Evolutionary conservation across 2,797 vertebrate species (phyloP).

Genomic region (Tenualosa thibaudeaui): DNA sequence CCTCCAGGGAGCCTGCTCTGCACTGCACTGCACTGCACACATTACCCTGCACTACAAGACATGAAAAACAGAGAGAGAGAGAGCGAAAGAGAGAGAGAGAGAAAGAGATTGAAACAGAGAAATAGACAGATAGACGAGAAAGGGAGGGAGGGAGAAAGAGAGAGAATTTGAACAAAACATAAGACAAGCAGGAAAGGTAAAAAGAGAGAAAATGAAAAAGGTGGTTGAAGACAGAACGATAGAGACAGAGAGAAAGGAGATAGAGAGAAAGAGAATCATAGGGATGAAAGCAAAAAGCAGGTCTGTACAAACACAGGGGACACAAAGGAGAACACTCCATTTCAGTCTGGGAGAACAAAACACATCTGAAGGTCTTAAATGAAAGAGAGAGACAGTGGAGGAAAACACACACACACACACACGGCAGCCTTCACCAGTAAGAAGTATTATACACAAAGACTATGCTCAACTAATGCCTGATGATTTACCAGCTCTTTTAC

Average conservation of each 20-base stretch:
- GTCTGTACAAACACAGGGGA: conserved; percentile 59
- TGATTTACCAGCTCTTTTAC: conserved; percentile 47
- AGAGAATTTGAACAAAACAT: background rate
- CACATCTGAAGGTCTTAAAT: conserved; percentile 41
- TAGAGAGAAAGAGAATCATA: background rate
- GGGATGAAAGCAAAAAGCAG: conserved; percentile 63
- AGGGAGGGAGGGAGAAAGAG: background rate
- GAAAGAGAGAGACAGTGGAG: conserved; percentile 28
- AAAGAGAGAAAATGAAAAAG: background rate
- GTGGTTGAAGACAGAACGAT: background rate
- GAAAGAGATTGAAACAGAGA: no score
- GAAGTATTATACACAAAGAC: background rate
- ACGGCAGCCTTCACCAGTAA: conserved; percentile 1
- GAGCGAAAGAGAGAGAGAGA: background rate
- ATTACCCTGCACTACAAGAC: conserved; percentile 1
- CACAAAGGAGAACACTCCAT: conserved; percentile 47
- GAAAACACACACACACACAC: conserved; percentile 39
- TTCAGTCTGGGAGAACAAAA: conserved; percentile 60
- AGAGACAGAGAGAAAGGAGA: conserved; percentile 27
- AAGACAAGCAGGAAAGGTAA: background rate
- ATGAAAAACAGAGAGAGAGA: conserved; percentile 39
- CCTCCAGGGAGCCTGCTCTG: conserved; percentile 76
- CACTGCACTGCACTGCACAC: conserved; percentile 46
- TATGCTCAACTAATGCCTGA: conserved; percentile 45
- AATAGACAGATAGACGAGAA: conserved; percentile 40